Evolutionary conservation across 2,797 vertebrate genomes (phyloP), one percentile per base, ranked within the genome.

Genomic region (Podargus strigoides): DNA sequence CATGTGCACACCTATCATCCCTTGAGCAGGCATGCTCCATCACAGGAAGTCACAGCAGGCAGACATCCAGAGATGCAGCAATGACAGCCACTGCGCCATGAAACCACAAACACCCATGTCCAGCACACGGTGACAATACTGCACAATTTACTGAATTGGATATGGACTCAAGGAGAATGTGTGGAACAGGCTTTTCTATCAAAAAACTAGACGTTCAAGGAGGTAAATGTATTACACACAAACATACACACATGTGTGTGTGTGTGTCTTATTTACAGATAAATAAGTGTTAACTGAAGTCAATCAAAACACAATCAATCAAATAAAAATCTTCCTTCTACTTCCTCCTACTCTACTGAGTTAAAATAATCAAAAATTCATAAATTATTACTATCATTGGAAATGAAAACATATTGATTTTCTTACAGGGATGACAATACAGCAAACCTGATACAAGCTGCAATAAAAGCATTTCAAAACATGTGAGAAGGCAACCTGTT

Each of bases 331-430:
- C 46, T 74, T 79, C 27, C 6, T 67, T 83, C 55, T 63, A 44
- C 21, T 76, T 82, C 39, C n/a, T 70, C 66, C 55, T 34, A 63
- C 21, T 81, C 94, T 46, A 73, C 11, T 37, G 36, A 2, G 17
- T 81, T 88, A 73, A 84, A 84, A 55, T 70, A 92, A 85, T 73
- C 73, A 59, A 44, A 76, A 85, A 89, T 20, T 63, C 34, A 73
- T 76, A 58, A 88, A 86, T 91, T 72, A 91, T 44, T 83, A 37
- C 67, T 52, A 15, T 32, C 64, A 83, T 10, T 68, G 28, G 37
- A 92, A 92, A 89, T 23, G 26, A 95, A 95, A 92, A 89, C 4
- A 3, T 46, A 92, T 49, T 67, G 69, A 87, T 95, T 73, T 84
- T 6, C 55, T 78, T 72, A 67, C 14, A 90, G 30, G 24, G 21